phyloP scores from a whole-genome alignment of 2,797 vertebrate genomes.

The Melanotaenia nigrans region DNA sequence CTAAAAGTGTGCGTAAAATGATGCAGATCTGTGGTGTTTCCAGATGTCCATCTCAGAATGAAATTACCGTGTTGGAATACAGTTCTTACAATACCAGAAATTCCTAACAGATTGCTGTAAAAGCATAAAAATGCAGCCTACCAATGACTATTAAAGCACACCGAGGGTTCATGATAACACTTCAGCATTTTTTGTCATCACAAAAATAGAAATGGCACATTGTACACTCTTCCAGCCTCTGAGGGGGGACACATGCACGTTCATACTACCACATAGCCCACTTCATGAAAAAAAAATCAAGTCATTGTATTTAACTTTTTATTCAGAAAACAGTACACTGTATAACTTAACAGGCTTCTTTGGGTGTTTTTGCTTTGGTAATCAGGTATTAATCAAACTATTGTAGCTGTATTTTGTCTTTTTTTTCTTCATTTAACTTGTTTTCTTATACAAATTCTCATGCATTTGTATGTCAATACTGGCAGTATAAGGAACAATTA shows the following conservation, averaged over 20 bases:
- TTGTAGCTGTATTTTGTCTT: not conserved
- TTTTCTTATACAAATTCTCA: conserved; percentile 30
- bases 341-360: conserved; percentile 36
- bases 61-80: too few relatives aligned
- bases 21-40: not conserved
- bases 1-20: not conserved
- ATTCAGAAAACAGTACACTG: conserved; percentile 59
- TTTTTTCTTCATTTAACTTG: not conserved
- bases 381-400: conserved; percentile 17
- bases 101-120: too few relatives aligned
- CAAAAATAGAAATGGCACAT: not conserved
- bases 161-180: not conserved
- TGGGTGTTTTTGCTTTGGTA: conserved; percentile 49
- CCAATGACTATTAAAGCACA: conserved; percentile 1
- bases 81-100: too few relatives aligned
- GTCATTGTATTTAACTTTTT: conserved; percentile 38
- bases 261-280: not conserved
- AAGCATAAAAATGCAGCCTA: not conserved
- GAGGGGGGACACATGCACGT: not conserved
- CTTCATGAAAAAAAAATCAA: not conserved
- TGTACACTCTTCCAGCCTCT: conserved; percentile 4
- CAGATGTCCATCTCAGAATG: too few relatives aligned
- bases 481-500: conserved; percentile 47
- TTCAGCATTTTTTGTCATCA: not conserved
- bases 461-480: conserved; percentile 34